Evolutionary conservation across 2,113 vertebrate species (phyloP), one percentile per base, ranked within the genome.

Genomic region (Bostrychus sinensis): DNA sequence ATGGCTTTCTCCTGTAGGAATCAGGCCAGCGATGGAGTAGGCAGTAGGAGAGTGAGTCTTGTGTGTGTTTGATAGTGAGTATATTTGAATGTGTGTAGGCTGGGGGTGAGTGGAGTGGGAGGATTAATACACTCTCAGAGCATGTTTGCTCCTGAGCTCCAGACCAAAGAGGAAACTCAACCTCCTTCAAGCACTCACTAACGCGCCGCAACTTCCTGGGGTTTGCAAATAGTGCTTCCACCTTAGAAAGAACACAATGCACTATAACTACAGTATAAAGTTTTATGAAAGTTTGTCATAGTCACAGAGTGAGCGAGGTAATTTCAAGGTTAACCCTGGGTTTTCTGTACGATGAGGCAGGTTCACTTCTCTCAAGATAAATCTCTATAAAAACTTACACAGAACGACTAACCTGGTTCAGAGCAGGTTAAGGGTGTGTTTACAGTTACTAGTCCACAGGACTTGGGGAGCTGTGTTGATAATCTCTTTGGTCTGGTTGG

Each of bases 51-150:
- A 58, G 41, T 6, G 56, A 36, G 48, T 66, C 41, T 12, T 55
- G 51, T 70, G 30, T 48, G 42, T 50, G 37, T 70, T 16, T 17
- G 28, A 17, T n/a, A 45, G 60, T 9, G 39, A 53, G 60, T 59
- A 28, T 66, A 54, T 48, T 14, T 0, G 17, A 45, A 74, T 38
- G 64, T 59, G 65, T 63, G 80, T 83, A 66, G 69, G 72, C 37
- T 54, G 34, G 63, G 56, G 76, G 61, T 57, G 56, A 67, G 41
- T 17, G 56, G 65, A 60, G 82, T 81, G 64, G 82, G 79, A 66
- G 50, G 55, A 61, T 28, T 37, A 23, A 51, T 57, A 43, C 26
- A 41, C 22, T 38, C 39, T 50, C 17, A 2, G 23, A 66, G 28
- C 36, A 51, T 26, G 67, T 68, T 61, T 39, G 58, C 57, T 55